Conservation (phyloP, 2,888 invertebrate species). For the Leucophora obtusa region DNA sequence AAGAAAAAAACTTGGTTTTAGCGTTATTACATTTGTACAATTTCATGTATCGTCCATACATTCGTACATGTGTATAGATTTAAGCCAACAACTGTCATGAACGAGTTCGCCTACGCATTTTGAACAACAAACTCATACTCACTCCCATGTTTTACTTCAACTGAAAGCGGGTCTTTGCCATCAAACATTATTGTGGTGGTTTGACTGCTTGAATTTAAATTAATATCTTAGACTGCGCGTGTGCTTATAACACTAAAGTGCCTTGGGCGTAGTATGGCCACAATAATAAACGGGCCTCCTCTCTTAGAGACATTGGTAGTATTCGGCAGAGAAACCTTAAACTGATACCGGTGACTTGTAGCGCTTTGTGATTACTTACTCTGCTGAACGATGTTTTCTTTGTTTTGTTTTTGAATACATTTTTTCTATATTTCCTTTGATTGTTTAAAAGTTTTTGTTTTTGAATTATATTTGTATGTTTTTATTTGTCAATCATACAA, state of each 20-base stretch:
- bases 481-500: no score
- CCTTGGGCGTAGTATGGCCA: slow-evolving; percentile 57
- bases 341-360: no score
- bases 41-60: slow-evolving; percentile 24
- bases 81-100: slow-evolving; percentile 62
- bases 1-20: slow-evolving; percentile 18
- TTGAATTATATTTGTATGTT: no score
- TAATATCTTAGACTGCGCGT: slow-evolving; percentile 71
- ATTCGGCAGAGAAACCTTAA: no score
- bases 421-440: no score
- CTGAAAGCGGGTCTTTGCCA: slow-evolving; percentile 59
- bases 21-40: slow-evolving; percentile 59
- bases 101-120: slow-evolving; percentile 67
- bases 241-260: slow-evolving; percentile 53
- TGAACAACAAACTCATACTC: slow-evolving; percentile 30
- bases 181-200: slow-evolving; percentile 64
- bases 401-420: no score
- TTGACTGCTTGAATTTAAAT: slow-evolving; percentile 76
- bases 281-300: slow-evolving; percentile 44
- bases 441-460: no score
- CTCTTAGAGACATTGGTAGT: slow-evolving; percentile 42
- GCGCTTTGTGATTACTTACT: no score
- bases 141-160: slow-evolving; percentile 40
- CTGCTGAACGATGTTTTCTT: no score
- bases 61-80: slow-evolving; percentile 15